A percentile compares a stretch with the other conserved stretches of the same genome.
These are phyloP conservation scores for Trematocara marginatum DNA, from an alignment of 2,113 vertebrate genomes.

Conservation along the genomic window DNA sequence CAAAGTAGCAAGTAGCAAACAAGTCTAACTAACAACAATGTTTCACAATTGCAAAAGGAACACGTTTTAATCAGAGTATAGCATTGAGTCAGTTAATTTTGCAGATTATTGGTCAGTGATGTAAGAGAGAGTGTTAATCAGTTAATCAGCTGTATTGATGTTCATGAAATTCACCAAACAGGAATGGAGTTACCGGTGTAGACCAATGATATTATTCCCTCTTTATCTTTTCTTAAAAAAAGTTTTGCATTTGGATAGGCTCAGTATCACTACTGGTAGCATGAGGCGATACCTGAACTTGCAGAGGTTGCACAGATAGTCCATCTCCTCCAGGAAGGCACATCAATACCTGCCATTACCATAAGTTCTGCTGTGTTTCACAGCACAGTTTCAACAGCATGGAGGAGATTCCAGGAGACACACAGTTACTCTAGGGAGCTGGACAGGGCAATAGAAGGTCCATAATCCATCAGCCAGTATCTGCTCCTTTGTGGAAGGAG, in stretches of 20 bases:
- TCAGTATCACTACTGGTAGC: background rate
- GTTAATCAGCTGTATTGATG: background rate
- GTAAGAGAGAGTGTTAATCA: background rate
- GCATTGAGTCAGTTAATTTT: background rate
- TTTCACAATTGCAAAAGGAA: background rate
- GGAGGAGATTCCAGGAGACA: background rate
- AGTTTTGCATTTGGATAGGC: background rate
- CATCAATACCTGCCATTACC: background rate
- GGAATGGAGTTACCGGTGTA: background rate
- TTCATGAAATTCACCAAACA: background rate
- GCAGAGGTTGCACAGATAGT: background rate
- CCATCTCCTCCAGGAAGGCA: background rate
- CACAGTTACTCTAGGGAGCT: background rate
- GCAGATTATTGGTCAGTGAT: background rate
- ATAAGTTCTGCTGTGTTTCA: background rate
- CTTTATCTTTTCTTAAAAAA: background rate
- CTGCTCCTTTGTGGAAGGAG: background rate
- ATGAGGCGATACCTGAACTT: background rate
- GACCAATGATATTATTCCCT: background rate
- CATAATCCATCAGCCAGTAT: background rate
- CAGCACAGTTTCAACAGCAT: background rate
- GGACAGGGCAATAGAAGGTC: background rate
- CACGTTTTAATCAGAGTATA: background rate
- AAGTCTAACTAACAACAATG: background rate
- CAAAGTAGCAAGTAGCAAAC: background rate